Evolutionary conservation across 1,140 invertebrate genomes (phyloP), one percentile per base, ranked within the genome.

Genomic region (Caenorhabditis inopinata): DNA sequence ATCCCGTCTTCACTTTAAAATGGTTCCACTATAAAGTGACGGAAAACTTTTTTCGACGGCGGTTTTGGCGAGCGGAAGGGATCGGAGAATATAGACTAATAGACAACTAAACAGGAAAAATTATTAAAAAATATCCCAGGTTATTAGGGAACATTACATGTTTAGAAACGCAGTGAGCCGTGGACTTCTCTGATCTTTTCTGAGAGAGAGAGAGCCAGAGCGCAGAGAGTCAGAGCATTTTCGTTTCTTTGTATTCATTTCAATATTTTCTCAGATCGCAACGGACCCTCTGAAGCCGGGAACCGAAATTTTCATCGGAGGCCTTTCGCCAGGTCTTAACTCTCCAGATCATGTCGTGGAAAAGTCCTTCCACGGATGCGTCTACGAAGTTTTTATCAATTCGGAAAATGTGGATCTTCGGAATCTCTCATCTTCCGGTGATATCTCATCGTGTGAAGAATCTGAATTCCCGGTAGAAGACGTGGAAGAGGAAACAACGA

Each of bases 291-390:
- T 80, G 25, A 29, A 74, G 27, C 25, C 83, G 4, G 85, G 83
- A 35, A 87, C 85, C 7, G 48, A 78, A 14, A 58, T 86, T 2
- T 87, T 81, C 46, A 84, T 86, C 18, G 85, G 85, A 5, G 85
- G 85, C n/a, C 47, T 87, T n/a, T 79, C 85, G 7, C 85, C 85
- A n/a, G 85, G 85, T 32, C 76, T 87, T 21, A 47, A 58, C 23
- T 73, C 85, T 1, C 58, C 79, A 3, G 68, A 85, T 45, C 18
- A 79, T 29, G 45, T 74, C 18, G 46, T 73, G 0, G 47, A 79
- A n/a, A 23, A 42, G n/a, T 78, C 82, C 23, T 86, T 83, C 76
- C 32, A 76, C 3, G 85, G 85, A 58, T 86, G 85, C 38, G 58
- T 86, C 68, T 62, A 74, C 21, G 62, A 79, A 35, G 42, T 78